Conservation (phyloP, 2,888 invertebrate species). For the Leptopilina myrica region DNA sequence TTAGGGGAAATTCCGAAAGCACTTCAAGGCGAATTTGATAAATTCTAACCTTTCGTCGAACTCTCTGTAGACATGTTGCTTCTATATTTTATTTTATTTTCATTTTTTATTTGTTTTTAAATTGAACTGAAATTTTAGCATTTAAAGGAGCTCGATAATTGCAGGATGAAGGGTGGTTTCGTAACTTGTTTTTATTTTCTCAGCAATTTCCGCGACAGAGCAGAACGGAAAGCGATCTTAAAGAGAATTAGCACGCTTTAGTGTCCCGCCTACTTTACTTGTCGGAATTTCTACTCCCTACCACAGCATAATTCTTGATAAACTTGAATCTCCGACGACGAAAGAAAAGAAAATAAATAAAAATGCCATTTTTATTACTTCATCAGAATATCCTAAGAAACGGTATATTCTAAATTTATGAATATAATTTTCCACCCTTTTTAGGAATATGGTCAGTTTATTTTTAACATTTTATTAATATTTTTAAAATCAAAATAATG, state of each 20-base stretch:
- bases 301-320: background rate
- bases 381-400: too few relatives aligned
- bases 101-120: constrained; percentile 44
- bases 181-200: constrained; percentile 69
- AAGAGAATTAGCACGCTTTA: constrained; percentile 72
- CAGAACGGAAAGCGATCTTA: constrained; percentile 70
- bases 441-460: too few relatives aligned
- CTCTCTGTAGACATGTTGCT: constrained; percentile 48
- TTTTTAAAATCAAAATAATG: too few relatives aligned
- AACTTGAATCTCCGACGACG: background rate
- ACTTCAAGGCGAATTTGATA: background rate
- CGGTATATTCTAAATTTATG: too few relatives aligned
- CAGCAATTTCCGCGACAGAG: constrained; percentile 70
- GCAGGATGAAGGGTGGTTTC: constrained; percentile 53
- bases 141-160: constrained; percentile 67
- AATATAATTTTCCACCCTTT: too few relatives aligned
- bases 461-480: too few relatives aligned
- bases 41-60: constrained; percentile 31
- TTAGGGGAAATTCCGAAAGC: background rate
- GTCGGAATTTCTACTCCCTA: constrained; percentile 38
- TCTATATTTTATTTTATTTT: too few relatives aligned
- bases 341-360: background rate
- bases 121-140: constrained; percentile 69
- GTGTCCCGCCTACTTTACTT: constrained; percentile 59
- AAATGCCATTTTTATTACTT: background rate